Evolutionary conservation across 2,888 invertebrate species (phyloP), one percentile per base, ranked within the genome.

Genomic region (Copidosoma aretas): DNA sequence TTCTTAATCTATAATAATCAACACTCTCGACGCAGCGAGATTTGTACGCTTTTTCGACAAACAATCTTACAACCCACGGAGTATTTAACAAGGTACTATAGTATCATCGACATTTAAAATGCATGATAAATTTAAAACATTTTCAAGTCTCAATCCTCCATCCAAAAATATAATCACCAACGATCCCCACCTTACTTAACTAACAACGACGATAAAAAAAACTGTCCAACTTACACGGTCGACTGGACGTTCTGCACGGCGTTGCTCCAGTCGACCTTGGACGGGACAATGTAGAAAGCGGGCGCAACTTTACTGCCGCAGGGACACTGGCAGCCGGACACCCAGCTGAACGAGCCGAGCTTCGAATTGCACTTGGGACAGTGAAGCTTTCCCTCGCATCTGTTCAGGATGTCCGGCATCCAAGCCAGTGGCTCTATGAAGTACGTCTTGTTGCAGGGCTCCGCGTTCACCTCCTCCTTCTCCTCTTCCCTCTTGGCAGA

Each of bases 291-390:
- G 85, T 96, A 96, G 86, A 96, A 97, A 25, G 94, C 94, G 0
- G 95, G 95, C 17, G 94, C 93, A 70, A 95, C 91, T 84, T 93
- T 93, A 72, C 91, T 90, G 0, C 95, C 95, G 84, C 96, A 97
- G 0, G 94, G 94, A 82, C 96, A 96, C 77, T 92, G 91, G 77
- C 93, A 94, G 64, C 94, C 93, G 89, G 85, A 46, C 69, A 93
- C 88, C 97, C 96, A 96, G 82, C 93, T 94, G 82, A 93, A 96
- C 68, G 93, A 93, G 39, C 96, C 97, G 71, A 96, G 86, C 85
- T 96, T 95, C 71, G 89, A 89, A 69, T 86, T 86, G 80, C 96
- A 96, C 82, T 93, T 93, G 58, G 95, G 93, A 83, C 96, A 93
- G 83, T 91, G 88, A 72, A 97, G 87, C 84, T 95, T 95, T 51